These are phyloP conservation scores for Salticus scenicus DNA, from an alignment of 2,888 invertebrate species.

Conservation along the genomic window DNA sequence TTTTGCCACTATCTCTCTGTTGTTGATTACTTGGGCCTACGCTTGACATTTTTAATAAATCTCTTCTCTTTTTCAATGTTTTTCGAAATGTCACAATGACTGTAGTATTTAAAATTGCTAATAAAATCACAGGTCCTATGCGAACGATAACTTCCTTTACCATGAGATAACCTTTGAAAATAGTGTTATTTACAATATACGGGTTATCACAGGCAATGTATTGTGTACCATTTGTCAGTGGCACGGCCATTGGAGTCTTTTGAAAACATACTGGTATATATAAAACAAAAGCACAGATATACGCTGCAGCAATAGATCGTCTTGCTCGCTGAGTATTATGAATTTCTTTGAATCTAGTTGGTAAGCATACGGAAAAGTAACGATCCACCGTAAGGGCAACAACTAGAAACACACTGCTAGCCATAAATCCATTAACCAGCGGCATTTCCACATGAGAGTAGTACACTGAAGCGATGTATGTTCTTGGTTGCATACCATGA, in stretches of 20 bases:
- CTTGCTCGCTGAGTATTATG: slow-evolving; percentile 76
- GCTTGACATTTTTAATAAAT: slow-evolving; percentile 72
- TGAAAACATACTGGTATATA: slow-evolving; percentile 77
- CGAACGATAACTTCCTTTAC: slow-evolving; percentile 77
- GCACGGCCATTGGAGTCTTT: slow-evolving; percentile 72
- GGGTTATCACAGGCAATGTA: slow-evolving; percentile 74
- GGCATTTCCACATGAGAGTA: slow-evolving; percentile 78
- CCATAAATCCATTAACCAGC: slow-evolving; percentile 78
- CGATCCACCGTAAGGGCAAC: slow-evolving; percentile 78
- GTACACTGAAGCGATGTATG: slow-evolving; percentile 75
- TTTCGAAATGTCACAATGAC: slow-evolving; percentile 77
- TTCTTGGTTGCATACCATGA: slow-evolving; percentile 74
- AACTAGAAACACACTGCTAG: slow-evolving; percentile 78
- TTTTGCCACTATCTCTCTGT: slow-evolving; percentile 55
- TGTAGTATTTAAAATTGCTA: slow-evolving; percentile 77
- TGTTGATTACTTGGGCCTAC: slow-evolving; percentile 7
- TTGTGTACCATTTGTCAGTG: slow-evolving; percentile 16
- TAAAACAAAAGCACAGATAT: slow-evolving; percentile 75
- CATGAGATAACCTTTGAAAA: slow-evolving; percentile 76
- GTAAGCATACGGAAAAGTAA: slow-evolving; percentile 78
- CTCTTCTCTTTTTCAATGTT: slow-evolving; percentile 76
- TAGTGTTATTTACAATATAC: slow-evolving; percentile 72
- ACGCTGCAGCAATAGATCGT: slow-evolving; percentile 75
- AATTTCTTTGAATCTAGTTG: slow-evolving; percentile 75
- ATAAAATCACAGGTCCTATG: slow-evolving; percentile 77